Evolutionary conservation across 2,888 invertebrate genomes (phyloP).

Genomic region (Anaspis maculata): DNA sequence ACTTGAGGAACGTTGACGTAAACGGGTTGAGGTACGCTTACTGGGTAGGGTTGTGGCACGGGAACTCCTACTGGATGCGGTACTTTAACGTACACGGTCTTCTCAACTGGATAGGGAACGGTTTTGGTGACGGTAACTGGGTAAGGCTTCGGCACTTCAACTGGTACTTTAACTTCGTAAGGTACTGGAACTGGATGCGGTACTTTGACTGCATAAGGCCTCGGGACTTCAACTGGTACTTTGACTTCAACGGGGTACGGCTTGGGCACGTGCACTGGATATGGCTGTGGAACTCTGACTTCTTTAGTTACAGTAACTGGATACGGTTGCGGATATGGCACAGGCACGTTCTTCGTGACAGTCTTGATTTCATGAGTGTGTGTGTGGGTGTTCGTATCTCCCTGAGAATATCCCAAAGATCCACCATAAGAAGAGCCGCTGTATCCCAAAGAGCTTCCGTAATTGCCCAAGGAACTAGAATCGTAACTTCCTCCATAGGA

Average conservation of each 20-base stretch:
- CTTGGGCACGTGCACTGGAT: conserved; percentile 21
- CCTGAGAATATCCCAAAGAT: conserved; percentile 3
- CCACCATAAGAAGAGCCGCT: conserved; percentile 1
- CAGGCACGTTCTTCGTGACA: conserved; percentile 8
- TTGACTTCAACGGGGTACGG: conserved; percentile 25
- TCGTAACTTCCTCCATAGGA: conserved; percentile 1
- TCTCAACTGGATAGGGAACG: conserved; percentile 25
- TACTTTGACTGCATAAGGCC: conserved; percentile 28
- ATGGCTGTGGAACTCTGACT: conserved; percentile 16
- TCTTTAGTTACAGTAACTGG: conserved; percentile 11
- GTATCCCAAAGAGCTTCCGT: conserved; percentile 2
- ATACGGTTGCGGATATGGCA: conserved; percentile 15
- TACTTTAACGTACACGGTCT: conserved; percentile 25
- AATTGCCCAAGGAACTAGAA: conserved; percentile 8
- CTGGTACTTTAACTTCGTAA: conserved; percentile 18
- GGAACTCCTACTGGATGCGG: conserved; percentile 22
- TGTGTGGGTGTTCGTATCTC: conserved; percentile 4
- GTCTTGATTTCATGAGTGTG: conserved; percentile 6
- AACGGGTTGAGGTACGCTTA: not conserved
- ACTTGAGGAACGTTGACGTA: conserved; percentile 5
- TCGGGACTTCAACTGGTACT: conserved; percentile 25
- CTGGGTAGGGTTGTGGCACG: not conserved
- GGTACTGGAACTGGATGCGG: conserved; percentile 19
- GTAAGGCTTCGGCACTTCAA: conserved; percentile 31
- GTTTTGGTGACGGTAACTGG: conserved; percentile 24